These are phyloP conservation scores for Sphenopsis melanotis DNA, from an alignment of 2,797 vertebrate species.

Conservation along the genomic window DNA sequence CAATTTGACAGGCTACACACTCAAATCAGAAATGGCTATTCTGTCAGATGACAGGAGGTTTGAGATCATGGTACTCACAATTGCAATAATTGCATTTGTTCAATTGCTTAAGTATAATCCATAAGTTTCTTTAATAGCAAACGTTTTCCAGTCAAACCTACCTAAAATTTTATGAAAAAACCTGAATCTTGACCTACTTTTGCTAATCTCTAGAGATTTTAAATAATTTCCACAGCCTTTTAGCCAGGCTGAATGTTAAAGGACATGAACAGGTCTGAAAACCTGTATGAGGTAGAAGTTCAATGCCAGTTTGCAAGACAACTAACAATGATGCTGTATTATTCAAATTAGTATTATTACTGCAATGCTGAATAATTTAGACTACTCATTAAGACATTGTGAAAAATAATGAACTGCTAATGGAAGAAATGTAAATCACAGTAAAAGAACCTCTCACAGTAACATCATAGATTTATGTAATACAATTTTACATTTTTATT, in stretches of 20 bases:
- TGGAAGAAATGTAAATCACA: not conserved
- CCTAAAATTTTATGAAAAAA: not conserved
- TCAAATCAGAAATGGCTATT: not conserved
- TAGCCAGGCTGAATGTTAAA: not conserved
- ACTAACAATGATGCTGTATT: not conserved
- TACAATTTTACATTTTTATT: not conserved
- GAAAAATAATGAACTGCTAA: not conserved
- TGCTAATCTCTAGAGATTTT: not conserved
- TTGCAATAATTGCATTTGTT: not conserved
- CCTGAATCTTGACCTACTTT: not conserved
- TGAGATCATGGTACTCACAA: not conserved
- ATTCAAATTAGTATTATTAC: not conserved
- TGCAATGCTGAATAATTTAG: constrained; percentile 1
- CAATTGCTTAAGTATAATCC: not conserved
- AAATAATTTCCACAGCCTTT: not conserved
- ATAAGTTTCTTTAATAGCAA: not conserved
- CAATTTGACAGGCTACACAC: not conserved
- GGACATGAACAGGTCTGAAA: not conserved
- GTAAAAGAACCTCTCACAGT: not conserved
- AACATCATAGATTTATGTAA: not conserved
- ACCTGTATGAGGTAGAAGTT: not conserved
- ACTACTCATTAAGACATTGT: not conserved
- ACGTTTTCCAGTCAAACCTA: not conserved
- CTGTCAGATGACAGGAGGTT: not conserved
- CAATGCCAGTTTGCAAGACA: not conserved